Evolutionary conservation across 2,113 vertebrate species (phyloP).

Genomic region (Dryoscopus gambensis): DNA sequence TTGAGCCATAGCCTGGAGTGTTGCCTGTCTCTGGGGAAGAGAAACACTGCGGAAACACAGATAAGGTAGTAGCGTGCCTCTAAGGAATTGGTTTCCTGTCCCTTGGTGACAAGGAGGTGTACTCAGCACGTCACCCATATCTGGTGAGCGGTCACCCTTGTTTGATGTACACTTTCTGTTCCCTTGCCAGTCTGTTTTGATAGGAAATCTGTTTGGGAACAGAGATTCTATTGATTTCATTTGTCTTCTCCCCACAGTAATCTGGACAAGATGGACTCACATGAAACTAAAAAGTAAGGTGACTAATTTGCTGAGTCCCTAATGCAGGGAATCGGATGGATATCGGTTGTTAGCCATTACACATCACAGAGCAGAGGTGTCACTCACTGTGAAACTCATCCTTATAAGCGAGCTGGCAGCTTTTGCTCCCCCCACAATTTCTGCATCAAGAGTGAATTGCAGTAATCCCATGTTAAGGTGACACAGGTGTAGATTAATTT

Average conservation of each 20-base stretch:
- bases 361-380: not conserved
- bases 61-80: not conserved
- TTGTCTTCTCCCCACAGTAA: not conserved
- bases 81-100: not conserved
- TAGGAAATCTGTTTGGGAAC: not conserved
- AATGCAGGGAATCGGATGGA: not conserved
- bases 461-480: conserved; percentile 20
- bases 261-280: not conserved
- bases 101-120: not conserved
- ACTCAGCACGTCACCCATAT: not conserved
- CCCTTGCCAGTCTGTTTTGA: not conserved
- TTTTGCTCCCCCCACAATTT: not conserved
- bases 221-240: not conserved
- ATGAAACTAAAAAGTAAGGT: not conserved
- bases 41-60: not conserved
- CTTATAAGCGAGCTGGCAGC: conserved; percentile 3
- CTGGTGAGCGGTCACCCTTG: not conserved
- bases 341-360: not conserved
- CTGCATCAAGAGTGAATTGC: not conserved
- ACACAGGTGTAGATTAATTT: conserved; percentile 50
- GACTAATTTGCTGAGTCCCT: conserved; percentile 3
- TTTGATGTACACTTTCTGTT: not conserved
- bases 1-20: not conserved
- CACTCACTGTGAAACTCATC: not conserved
- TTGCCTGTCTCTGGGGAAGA: not conserved